Percentiles rank a stretch among this genome's conserved stretches.
Evolutionary conservation across 2,888 invertebrate genomes (phyloP).

Genomic region (Synanthedon andrenaeformis): DNA sequence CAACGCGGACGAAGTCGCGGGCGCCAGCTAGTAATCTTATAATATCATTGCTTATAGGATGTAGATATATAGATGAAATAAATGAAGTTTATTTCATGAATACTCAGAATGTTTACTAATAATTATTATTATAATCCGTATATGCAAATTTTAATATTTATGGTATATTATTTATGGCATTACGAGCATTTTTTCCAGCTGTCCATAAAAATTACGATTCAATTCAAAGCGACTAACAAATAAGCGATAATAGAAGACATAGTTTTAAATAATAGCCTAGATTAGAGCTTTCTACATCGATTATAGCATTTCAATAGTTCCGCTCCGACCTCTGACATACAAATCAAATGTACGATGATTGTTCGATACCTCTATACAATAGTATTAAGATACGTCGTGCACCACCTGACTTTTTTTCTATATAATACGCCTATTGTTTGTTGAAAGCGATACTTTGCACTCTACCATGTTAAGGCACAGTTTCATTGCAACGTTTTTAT

Average conservation of each 20-base stretch:
- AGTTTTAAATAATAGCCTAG: conserved; percentile 42
- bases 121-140: too few species aligned
- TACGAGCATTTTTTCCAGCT: conserved; percentile 11
- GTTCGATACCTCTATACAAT: conserved; percentile 35
- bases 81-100: too few species aligned
- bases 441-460: conserved; percentile 43
- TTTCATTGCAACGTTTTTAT: conserved; percentile 15
- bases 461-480: conserved; percentile 21
- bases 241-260: conserved; percentile 28
- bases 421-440: conserved; percentile 59
- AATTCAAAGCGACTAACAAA: conserved; percentile 22
- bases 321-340: conserved; percentile 32
- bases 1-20: too few species aligned
- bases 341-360: conserved; percentile 41
- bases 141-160: too few species aligned
- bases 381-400: conserved; percentile 38
- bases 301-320: conserved; percentile 19
- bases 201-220: conserved; percentile 18
- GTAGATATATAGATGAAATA: too few species aligned
- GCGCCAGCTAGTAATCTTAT: too few species aligned
- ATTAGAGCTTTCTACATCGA: conserved; percentile 43
- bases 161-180: too few species aligned
- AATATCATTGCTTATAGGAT: too few species aligned
- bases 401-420: conserved; percentile 44
- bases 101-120: too few species aligned